phyloP scores from a whole-genome alignment of 2,113 vertebrate genomes.

The Hydrolagus affinis region DNA sequence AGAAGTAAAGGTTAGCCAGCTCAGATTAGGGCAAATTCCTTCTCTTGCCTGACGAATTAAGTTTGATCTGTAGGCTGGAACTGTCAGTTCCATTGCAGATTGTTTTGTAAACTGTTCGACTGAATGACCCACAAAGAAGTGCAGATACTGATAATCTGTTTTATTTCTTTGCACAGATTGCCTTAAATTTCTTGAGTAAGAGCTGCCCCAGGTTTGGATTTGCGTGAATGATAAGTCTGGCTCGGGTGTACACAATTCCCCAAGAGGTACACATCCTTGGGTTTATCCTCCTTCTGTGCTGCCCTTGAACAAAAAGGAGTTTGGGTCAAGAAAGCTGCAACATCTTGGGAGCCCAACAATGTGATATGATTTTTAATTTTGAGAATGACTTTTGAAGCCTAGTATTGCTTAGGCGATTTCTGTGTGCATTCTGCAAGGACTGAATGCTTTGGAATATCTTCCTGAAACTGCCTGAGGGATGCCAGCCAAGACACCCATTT shows the following conservation, averaged over 20 bases:
- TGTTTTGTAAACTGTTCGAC: conserved; percentile 34
- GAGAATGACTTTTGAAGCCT: not conserved
- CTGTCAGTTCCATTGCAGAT: conserved; percentile 35
- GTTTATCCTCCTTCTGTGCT: not conserved
- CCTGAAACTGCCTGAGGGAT: conserved; percentile 53
- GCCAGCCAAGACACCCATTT: conserved; percentile 96
- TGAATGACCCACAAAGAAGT: conserved; percentile 34
- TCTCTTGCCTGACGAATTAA: conserved; percentile 44
- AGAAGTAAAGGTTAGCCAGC: conserved; percentile 39
- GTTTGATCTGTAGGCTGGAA: conserved; percentile 42
- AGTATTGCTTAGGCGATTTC: not conserved
- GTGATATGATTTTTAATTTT: not conserved
- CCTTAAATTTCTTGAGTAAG: conserved; percentile 33
- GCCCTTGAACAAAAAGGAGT: not conserved
- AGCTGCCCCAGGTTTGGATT: not conserved
- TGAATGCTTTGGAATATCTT: conserved; percentile 32
- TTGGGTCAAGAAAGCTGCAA: not conserved
- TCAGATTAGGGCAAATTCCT: conserved; percentile 40
- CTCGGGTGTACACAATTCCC: not conserved
- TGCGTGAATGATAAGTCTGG: not conserved
- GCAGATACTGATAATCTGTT: conserved; percentile 38
- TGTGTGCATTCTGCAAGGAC: not conserved
- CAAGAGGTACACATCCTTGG: not conserved
- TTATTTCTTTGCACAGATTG: conserved; percentile 47
- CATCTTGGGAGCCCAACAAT: not conserved